Percentiles rank a stretch among this genome's conserved stretches.
Evolutionary conservation across 2,797 vertebrate species (phyloP).

Genomic region (Coracias cyanogaster): DNA sequence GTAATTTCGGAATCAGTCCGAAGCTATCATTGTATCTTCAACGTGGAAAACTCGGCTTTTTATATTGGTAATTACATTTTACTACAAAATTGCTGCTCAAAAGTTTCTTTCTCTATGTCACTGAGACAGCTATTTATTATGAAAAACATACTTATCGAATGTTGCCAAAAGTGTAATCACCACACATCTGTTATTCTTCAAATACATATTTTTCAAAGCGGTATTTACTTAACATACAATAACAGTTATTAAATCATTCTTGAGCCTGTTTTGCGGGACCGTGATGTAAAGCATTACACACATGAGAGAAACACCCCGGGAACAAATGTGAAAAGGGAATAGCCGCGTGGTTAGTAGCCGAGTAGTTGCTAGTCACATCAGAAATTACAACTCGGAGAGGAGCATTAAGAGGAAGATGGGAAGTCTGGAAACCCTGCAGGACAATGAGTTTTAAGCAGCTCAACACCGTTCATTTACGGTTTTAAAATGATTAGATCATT

Average conservation of each 20-base stretch:
- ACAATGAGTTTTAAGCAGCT: not conserved
- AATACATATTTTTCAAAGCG: constrained; percentile 7
- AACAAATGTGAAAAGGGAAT: not conserved
- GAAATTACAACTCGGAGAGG: not conserved
- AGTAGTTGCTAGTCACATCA: not conserved
- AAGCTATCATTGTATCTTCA: not conserved
- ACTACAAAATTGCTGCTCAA: not conserved
- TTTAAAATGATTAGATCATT: not conserved
- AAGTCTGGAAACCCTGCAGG: not conserved
- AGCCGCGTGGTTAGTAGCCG: not conserved
- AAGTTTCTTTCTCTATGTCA: not conserved
- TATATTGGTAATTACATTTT: not conserved
- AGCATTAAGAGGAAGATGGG: not conserved
- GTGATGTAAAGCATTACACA: not conserved
- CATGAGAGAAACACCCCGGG: not conserved
- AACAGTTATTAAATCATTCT: constrained; percentile 30
- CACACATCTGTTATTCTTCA: constrained; percentile 46
- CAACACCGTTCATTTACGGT: not conserved
- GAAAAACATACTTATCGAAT: not conserved
- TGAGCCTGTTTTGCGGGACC: not conserved
- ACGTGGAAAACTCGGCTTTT: not conserved
- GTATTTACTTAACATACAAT: constrained; percentile 35
- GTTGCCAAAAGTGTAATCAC: constrained; percentile 7
- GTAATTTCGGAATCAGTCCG: not conserved
- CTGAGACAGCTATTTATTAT: not conserved